Base-by-base conservation (phyloP, 2,888 invertebrate species). In the Drosophila parthenogenetica region DNA sequence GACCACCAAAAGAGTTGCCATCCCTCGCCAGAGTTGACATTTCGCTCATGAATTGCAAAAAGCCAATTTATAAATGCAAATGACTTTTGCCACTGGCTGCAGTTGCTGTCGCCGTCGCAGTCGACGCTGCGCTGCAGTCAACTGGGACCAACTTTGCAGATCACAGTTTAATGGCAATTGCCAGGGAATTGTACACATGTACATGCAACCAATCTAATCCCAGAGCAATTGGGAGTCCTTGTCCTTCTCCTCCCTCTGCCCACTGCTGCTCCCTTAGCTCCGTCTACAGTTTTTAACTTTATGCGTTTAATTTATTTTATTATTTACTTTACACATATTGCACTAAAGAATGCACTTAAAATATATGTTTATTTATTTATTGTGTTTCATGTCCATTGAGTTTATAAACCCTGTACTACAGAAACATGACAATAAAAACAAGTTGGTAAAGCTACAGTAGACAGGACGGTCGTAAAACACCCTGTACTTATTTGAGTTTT, bases 1-100 rank as follows among this genome's bases (percentile, higher is more conserved):
- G 16, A 37, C 51, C 50, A 19, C 29, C 29, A 29, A 29, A 29
- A 29, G 29, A 29, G 29, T 35, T 11, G 3, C 45, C 50, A 25
- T 22, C 16, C 45, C 32, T n/a, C 40, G 55, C 42, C 53, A 45
- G 46, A 66, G 70, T 73, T 87, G 85, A 78, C 79, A 81, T 78
- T 87, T 75, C 72, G 67, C 82, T 76, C 75, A 89, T 84, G 85
- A 87, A 87, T 81, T 77, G 87, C 77, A 78, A 83, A 87, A 82
- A 89, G 85, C 88, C 85, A 89, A 89, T 89, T 89, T 89, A 81
- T 80, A 89, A 87, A 89, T 89, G 88, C 90, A 89, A 89, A 89
- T 89, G 79, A 82, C 77, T 82, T 81, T 82, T 74, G 74, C 67
- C 67, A 68, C 80, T 72, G 78, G 78, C 74, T 74, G 84, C 81